Conservation (phyloP, 2,888 invertebrate species). For the Cataglyphis rosenhaueri region DNA sequence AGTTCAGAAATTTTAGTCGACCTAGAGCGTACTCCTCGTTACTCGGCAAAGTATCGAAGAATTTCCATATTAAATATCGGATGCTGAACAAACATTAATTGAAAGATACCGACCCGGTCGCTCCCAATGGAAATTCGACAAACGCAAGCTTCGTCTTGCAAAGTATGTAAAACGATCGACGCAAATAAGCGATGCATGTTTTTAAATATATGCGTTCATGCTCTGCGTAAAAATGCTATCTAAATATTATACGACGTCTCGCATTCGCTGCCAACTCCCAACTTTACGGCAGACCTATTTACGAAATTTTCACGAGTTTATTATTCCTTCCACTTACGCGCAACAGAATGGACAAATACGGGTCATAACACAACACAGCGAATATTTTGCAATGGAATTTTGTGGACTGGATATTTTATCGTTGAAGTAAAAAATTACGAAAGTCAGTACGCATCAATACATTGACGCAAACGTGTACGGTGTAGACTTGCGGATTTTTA, state of each 20-base stretch:
- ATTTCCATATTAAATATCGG: slow-evolving; percentile 51
- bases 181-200: slow-evolving; percentile 25
- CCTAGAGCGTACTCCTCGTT: slow-evolving; percentile 34
- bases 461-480: neutral
- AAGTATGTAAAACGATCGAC: slow-evolving; percentile 30
- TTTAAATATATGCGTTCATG: slow-evolving; percentile 38
- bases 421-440: slow-evolving; percentile 35
- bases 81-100: slow-evolving; percentile 44
- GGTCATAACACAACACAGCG: neutral
- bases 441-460: neutral
- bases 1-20: slow-evolving; percentile 63
- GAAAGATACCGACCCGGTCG: slow-evolving; percentile 34
- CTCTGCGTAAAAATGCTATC: slow-evolving; percentile 35
- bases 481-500: neutral
- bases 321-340: slow-evolving; percentile 44
- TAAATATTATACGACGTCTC: slow-evolving; percentile 39
- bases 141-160: slow-evolving; percentile 10
- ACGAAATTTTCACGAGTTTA: slow-evolving; percentile 34
- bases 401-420: slow-evolving; percentile 20
- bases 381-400: slow-evolving; percentile 34
- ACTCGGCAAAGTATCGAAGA: slow-evolving; percentile 40
- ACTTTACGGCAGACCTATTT: slow-evolving; percentile 21
- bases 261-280: slow-evolving; percentile 4
- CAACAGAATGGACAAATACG: slow-evolving; percentile 22
- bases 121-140: slow-evolving; percentile 9